Evolutionary conservation across 2,888 invertebrate genomes (phyloP).

Genomic region (Dyspetes luteomarginatus): DNA sequence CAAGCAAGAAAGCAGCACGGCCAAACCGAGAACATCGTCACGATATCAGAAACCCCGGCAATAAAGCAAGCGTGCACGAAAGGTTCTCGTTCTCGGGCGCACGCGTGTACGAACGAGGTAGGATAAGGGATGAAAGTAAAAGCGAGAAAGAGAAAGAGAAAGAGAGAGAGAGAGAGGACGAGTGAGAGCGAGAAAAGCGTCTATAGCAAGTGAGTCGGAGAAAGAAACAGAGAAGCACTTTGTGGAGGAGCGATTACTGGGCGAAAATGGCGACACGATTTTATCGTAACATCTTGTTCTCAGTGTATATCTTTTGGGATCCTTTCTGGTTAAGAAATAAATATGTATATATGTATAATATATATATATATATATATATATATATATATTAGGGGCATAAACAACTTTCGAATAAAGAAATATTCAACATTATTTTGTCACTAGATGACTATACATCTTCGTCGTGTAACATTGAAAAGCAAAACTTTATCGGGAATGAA

Average conservation of each 20-base stretch:
- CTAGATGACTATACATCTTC: too few relatives aligned
- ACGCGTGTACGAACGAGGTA: slow-evolving; percentile 41
- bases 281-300: slow-evolving; percentile 61
- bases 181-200: slow-evolving; percentile 33
- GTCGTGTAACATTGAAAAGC: too few relatives aligned
- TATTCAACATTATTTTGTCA: too few relatives aligned
- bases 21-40: slow-evolving; percentile 69
- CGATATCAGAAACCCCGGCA: slow-evolving; percentile 80
- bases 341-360: too few relatives aligned
- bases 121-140: slow-evolving; percentile 57
- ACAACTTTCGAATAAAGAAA: too few relatives aligned
- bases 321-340: too few relatives aligned
- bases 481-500: too few relatives aligned
- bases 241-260: slow-evolving; percentile 70
- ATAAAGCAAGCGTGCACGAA: slow-evolving; percentile 77
- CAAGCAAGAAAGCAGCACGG: slow-evolving; percentile 39
- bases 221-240: slow-evolving; percentile 34
- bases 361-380: too few relatives aligned
- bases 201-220: slow-evolving; percentile 35
- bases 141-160: slow-evolving; percentile 60
- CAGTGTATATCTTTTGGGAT: neutral
- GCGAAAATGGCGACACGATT: slow-evolving; percentile 73
- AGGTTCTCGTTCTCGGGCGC: slow-evolving; percentile 41
- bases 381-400: too few relatives aligned
- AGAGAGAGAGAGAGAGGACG: slow-evolving; percentile 32